Conservation (phyloP, 2,113 vertebrate species). For the Gorsachius goisagi region DNA sequence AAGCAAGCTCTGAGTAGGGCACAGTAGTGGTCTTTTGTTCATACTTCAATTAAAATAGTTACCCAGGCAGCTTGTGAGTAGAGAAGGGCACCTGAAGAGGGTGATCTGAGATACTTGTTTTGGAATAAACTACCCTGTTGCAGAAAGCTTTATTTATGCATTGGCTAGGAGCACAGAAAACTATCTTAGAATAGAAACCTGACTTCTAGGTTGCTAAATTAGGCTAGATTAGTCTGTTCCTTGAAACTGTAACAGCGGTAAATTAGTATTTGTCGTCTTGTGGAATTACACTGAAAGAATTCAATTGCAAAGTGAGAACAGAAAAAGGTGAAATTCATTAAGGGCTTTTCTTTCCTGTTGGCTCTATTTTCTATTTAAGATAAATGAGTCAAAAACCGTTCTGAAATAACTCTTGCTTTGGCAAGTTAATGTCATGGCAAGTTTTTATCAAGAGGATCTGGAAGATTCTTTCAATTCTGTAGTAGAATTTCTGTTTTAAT, state of each 20-base stretch:
- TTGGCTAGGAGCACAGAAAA: neutral
- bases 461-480: constrained; percentile 16
- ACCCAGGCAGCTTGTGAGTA: neutral
- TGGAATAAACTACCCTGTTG: neutral
- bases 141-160: neutral
- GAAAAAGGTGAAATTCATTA: constrained; percentile 40
- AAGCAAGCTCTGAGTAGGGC: neutral
- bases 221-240: neutral
- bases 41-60: neutral
- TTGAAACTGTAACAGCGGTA: constrained; percentile 37
- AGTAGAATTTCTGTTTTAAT: neutral
- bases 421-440: neutral
- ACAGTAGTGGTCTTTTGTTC: neutral
- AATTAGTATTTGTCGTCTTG: neutral
- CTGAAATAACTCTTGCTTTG: constrained; percentile 31
- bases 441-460: constrained; percentile 6
- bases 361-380: constrained; percentile 4
- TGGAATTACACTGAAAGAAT: constrained; percentile 33
- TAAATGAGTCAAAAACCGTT: neutral
- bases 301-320: constrained; percentile 27
- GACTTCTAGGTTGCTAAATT: neutral
- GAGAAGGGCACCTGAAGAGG: neutral
- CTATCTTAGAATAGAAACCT: neutral
- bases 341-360: constrained; percentile 41
- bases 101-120: neutral